Conservation (phyloP, 2,888 invertebrate genomes). For the Lasioglossum vierecki region DNA sequence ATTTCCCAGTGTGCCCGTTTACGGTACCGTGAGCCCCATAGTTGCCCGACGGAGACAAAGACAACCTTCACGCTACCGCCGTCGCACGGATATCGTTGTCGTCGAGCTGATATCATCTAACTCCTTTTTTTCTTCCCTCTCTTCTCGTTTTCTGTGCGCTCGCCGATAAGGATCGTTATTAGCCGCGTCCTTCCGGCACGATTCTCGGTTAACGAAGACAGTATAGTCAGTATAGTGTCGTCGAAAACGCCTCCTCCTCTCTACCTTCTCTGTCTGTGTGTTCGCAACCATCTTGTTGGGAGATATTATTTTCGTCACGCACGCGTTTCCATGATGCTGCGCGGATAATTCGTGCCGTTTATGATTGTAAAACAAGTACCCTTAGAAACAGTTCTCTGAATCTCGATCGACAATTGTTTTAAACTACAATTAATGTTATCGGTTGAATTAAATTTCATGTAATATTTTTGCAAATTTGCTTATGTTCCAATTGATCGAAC, state of each 20-base stretch:
- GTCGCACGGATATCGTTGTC: constrained; percentile 42
- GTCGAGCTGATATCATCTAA: constrained; percentile 45
- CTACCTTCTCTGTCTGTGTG: accelerated
- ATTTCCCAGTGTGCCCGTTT: constrained; percentile 40
- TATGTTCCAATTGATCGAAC: no score
- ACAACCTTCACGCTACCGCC: constrained; percentile 34
- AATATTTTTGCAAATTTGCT: no score
- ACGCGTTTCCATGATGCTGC: background rate
- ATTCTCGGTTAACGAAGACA: constrained; percentile 41
- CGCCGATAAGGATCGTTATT: constrained; percentile 53
- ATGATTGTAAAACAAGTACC: background rate
- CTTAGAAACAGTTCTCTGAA: no score
- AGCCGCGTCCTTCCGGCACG: constrained; percentile 49
- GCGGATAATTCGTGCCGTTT: background rate
- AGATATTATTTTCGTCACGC: constrained; percentile 30
- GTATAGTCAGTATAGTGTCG: constrained; percentile 4
- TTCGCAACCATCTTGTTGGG: constrained; percentile 8
- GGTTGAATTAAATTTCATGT: no score
- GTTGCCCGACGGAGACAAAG: constrained; percentile 21
- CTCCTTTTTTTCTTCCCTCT: constrained; percentile 24
- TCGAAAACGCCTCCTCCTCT: background rate
- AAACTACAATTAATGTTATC: no score
- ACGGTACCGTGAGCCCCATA: constrained; percentile 23
- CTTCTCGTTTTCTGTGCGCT: background rate
- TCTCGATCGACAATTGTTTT: no score